Conservation (phyloP, 2,113 vertebrate genomes). For the Paradisaea rubra region DNA sequence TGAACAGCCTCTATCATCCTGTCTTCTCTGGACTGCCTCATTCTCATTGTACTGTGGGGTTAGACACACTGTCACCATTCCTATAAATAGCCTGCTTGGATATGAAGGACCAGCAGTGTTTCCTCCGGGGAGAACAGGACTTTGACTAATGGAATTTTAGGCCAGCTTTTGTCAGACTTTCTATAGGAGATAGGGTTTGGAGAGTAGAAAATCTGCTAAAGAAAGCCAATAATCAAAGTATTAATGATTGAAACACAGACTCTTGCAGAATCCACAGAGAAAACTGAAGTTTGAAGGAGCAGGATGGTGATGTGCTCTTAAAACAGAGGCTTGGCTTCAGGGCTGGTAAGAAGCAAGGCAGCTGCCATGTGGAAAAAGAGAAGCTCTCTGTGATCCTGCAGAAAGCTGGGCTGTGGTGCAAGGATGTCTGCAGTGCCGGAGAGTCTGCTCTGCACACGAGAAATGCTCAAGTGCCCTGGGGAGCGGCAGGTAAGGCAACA, state of each 20-base stretch:
- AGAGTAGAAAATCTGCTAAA: neutral
- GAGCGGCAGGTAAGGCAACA: neutral
- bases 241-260: neutral
- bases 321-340: neutral
- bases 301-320: neutral
- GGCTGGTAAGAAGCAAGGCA: neutral
- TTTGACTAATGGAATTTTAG: conserved; percentile 9
- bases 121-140: neutral
- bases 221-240: neutral
- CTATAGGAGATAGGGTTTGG: neutral
- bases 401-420: neutral
- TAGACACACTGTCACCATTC: conserved; percentile 22
- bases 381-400: neutral
- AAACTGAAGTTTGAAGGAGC: neutral
- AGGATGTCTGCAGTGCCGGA: neutral
- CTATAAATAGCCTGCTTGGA: conserved; percentile 38
- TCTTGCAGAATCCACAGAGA: neutral
- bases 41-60: conserved; percentile 1
- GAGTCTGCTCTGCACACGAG: neutral
- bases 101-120: conserved; percentile 27
- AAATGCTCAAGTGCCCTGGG: neutral
- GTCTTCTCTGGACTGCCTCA: neutral
- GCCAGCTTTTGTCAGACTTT: neutral
- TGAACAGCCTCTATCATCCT: neutral
- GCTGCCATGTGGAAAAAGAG: neutral